Evolutionary conservation across 2,113 vertebrate genomes (phyloP).

Genomic region (Leptobrachium ailaonicum): DNA sequence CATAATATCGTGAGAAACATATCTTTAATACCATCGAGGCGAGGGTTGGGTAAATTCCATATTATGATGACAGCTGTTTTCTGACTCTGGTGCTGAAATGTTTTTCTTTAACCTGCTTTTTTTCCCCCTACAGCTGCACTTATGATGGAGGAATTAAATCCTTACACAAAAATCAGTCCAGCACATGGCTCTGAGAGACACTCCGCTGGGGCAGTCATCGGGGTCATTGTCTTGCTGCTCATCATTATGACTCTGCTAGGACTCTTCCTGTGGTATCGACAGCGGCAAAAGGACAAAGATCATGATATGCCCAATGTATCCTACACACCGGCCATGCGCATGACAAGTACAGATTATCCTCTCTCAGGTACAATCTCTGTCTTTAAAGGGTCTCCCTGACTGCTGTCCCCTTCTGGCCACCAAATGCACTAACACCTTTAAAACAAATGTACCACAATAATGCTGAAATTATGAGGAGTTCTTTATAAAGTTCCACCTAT

Average conservation of each 20-base stretch:
- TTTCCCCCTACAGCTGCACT: conserved; percentile 80
- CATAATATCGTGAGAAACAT: too few relatives aligned
- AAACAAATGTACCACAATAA: too few relatives aligned
- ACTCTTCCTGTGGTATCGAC: conserved; percentile 92
- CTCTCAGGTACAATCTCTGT: conserved; percentile 77
- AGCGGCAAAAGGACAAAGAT: conserved; percentile 90
- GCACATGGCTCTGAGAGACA: conserved; percentile 90
- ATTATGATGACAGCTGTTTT: too few relatives aligned
- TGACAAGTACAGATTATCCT: conserved; percentile 91
- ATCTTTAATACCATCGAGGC: too few relatives aligned
- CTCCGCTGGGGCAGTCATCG: conserved; percentile 94
- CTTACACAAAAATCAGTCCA: conserved; percentile 97
- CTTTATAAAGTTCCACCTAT: too few relatives aligned
- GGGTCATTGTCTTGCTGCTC: conserved; percentile 91
- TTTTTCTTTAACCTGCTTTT: too few relatives aligned
- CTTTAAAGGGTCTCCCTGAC: too few relatives aligned
- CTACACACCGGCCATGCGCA: conserved; percentile 91
- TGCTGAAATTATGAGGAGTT: too few relatives aligned
- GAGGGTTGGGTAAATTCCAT: too few relatives aligned
- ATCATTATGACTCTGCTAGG: conserved; percentile 93
- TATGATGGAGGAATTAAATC: conserved; percentile 98
- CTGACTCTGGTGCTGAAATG: too few relatives aligned
- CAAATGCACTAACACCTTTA: too few relatives aligned
- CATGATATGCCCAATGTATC: conserved; percentile 94
- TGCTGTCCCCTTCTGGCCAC: too few relatives aligned